A percentile compares a stretch with the other conserved stretches of the same genome.
Conservation (phyloP, 2,888 invertebrate genomes). For the Scaptomyza flava region DNA sequence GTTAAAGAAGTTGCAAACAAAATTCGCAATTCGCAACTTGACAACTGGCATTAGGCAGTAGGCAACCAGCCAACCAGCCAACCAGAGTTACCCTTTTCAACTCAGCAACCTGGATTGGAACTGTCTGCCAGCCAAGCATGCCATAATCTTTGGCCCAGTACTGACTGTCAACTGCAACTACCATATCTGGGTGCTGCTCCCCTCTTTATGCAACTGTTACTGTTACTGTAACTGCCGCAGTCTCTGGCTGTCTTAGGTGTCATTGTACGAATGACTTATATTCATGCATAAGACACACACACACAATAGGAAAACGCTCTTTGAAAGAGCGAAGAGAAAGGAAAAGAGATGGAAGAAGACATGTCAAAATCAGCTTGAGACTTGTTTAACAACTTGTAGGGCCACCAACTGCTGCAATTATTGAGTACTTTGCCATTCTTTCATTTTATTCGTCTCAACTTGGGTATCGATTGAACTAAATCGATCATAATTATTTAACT, state of each 20-base stretch:
- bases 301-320: constrained; percentile 12
- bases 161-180: constrained; percentile 9
- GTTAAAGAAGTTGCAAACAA: constrained; percentile 71
- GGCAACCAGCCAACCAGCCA: constrained; percentile 22
- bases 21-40: constrained; percentile 73
- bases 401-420: not conserved
- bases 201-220: constrained; percentile 8
- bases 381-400: constrained; percentile 4
- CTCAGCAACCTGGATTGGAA: constrained; percentile 8
- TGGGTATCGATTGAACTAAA: not conserved
- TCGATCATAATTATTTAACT: not conserved
- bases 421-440: not conserved
- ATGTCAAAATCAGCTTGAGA: constrained; percentile 5
- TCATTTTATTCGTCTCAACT: not conserved
- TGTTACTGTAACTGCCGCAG: constrained; percentile 10
- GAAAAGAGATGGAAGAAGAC: not conserved
- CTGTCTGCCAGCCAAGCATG: constrained; percentile 22
- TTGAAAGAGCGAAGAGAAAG: not conserved
- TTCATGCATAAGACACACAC: constrained; percentile 31
- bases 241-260: constrained; percentile 38
- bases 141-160: constrained; percentile 42
- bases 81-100: constrained; percentile 3
- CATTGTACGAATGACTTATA: constrained; percentile 75
- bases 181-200: constrained; percentile 5
- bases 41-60: constrained; percentile 43